Base-by-base conservation (phyloP, 2,797 vertebrate species). In the Psittacula derbiana region DNA sequence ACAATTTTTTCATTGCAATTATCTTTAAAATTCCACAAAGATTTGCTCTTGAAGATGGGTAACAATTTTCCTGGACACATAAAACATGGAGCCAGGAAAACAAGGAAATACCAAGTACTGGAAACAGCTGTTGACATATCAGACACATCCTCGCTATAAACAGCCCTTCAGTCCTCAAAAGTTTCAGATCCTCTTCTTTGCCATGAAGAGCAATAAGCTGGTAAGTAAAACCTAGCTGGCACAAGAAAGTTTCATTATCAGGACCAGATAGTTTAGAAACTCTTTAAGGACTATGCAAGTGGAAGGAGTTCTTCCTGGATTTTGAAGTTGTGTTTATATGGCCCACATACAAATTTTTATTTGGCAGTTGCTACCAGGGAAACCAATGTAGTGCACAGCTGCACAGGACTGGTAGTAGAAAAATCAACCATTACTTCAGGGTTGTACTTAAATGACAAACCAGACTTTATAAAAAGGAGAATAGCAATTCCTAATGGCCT, bases 111-210 rank as follows among this genome's bases (percentile, higher is more conserved):
- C 2, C 10, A 84, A 47, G 27, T 69, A 16, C 44, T 78, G 62
- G 19, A 90, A 95, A 86, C 2, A 90, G 46, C 12, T 83, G 36
- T 72, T 52, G 41, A 65, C 33, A 52, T 13, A 86, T 71, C n/a
- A 70, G 43, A 80, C 12, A 73, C 8, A 69, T 53, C 20, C 6
- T 76, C 10, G 52, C 16, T 17, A 21, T 23, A 71, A 88, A 30
- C 0, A 1, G 17, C 30, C 25, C 11, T 83, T 67, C 0, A 13
- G 11, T 41, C 46, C 44, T 33, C 43, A 13, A 11, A 86, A 67
- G 17, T 46, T 92, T 78, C 79, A 52, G 40, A 57, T 80, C 74
- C 8, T 73, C 60, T 70, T 94, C 74, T 28, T 46, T 53, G 60
- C 47, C 81, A 44, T 71, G 40, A 44, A 80, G 28, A 53, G 31